Evolutionary conservation across 2,888 invertebrate genomes (phyloP).

Genomic region (Tetrapedia diversipes): DNA sequence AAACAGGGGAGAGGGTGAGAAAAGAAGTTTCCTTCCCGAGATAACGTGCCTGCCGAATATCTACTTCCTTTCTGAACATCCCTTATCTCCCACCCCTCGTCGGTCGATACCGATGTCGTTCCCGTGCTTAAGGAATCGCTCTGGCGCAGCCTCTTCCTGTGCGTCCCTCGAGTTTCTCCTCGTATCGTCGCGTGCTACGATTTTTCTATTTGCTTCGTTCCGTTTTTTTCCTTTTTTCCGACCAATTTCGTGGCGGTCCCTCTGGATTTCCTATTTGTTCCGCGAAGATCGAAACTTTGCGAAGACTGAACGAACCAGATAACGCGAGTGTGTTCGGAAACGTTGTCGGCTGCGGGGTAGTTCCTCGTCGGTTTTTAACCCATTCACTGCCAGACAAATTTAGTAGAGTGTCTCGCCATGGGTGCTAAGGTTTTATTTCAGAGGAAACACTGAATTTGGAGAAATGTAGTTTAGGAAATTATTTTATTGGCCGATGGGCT

Average conservation of each 20-base stretch:
- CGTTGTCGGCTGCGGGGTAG: no score
- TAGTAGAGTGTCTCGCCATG: no score
- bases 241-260: background rate
- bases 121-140: conserved; percentile 27
- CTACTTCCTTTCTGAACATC: conserved; percentile 25
- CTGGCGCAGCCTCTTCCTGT: no score
- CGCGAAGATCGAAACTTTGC: conserved; percentile 18
- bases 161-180: background rate
- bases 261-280: conserved; percentile 37
- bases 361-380: no score
- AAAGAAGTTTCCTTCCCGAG: conserved; percentile 41
- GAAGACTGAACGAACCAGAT: background rate
- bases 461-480: no score
- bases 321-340: background rate
- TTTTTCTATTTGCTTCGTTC: background rate
- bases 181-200: conserved; percentile 5
- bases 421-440: no score
- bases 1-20: conserved; percentile 31
- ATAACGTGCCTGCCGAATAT: conserved; percentile 41
- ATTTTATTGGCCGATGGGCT: no score
- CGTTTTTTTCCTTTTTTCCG: background rate
- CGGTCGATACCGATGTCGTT: conserved; percentile 4
- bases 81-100: conserved; percentile 22
- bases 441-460: no score
- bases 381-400: no score